phyloP scores from a whole-genome alignment of 2,113 vertebrate genomes.

The Pachyramphus minor region DNA sequence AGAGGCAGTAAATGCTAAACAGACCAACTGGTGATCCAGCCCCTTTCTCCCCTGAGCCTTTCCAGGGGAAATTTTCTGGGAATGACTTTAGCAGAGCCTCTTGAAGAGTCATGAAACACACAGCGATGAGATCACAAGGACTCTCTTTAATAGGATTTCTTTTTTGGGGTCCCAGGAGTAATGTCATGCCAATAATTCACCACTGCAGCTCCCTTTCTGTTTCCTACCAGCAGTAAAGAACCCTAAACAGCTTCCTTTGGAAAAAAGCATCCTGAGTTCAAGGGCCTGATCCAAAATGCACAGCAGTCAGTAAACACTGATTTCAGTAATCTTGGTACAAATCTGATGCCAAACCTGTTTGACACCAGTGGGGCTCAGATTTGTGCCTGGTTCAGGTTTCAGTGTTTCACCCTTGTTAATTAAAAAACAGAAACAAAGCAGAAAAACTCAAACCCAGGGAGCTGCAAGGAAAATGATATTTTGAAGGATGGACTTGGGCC shows the following conservation, averaged over 20 bases:
- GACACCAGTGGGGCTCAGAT: background rate
- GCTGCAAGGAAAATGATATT: background rate
- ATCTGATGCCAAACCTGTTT: background rate
- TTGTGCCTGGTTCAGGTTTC: background rate
- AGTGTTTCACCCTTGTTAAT: background rate
- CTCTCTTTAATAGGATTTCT: constrained; percentile 57
- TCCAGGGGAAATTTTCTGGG: constrained; percentile 45
- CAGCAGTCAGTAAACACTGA: constrained; percentile 25
- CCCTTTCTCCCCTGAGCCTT: background rate
- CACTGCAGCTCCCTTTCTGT: constrained; percentile 19
- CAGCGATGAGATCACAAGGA: constrained; percentile 48
- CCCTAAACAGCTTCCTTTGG: constrained; percentile 20
- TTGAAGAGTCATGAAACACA: constrained; percentile 45
- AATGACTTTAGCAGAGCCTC: constrained; percentile 51
- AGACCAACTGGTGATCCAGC: constrained; percentile 27
- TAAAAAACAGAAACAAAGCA: background rate
- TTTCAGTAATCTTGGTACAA: background rate
- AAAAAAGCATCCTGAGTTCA: background rate
- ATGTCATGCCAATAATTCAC: constrained; percentile 33
- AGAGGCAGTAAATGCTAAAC: constrained; percentile 21
- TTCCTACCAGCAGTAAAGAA: constrained; percentile 34
- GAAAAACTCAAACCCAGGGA: background rate
- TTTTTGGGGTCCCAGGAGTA: constrained; percentile 39
- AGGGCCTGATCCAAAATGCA: background rate
- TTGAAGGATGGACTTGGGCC: constrained; percentile 30